Percentiles rank a stretch among this genome's conserved stretches.
Conservation (phyloP, 1,140 invertebrate genomes). For the Drosophila trapezifrons region DNA sequence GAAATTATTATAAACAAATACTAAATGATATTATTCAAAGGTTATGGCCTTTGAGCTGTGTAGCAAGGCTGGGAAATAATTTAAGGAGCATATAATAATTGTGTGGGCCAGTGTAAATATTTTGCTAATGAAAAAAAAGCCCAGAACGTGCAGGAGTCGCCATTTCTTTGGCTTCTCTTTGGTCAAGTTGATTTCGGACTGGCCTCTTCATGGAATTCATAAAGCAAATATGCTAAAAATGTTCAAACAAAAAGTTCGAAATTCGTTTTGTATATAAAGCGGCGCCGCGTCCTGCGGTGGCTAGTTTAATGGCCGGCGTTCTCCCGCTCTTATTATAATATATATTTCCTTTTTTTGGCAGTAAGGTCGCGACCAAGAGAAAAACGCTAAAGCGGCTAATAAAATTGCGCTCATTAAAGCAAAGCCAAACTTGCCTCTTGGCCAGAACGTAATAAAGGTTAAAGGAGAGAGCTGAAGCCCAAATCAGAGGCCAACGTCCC, state of each 20-base stretch:
- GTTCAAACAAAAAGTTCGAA: constrained; percentile 56
- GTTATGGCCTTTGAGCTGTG: too few relatives aligned
- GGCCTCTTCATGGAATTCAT: constrained; percentile 15
- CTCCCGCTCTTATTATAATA: background rate
- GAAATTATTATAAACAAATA: too few relatives aligned
- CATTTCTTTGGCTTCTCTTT: background rate
- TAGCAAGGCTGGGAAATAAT: too few relatives aligned
- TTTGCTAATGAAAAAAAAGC: background rate
- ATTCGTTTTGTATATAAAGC: constrained; percentile 59
- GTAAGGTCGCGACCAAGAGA: constrained; percentile 19
- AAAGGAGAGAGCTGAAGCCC: constrained; percentile 43
- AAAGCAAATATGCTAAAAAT: constrained; percentile 65
- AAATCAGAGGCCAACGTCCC: constrained; percentile 35
- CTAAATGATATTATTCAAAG: background rate
- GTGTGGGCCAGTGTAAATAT: background rate
- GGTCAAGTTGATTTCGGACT: constrained; percentile 41
- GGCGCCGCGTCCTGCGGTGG: constrained; percentile 6
- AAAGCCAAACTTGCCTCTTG: constrained; percentile 67
- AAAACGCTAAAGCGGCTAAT: constrained; percentile 69
- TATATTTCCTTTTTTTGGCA: background rate
- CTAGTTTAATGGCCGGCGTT: background rate
- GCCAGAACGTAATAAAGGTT: constrained; percentile 74
- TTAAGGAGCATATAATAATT: background rate
- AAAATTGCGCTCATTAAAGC: constrained; percentile 79
- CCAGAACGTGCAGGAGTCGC: background rate